phyloP scores from a whole-genome alignment of 2,797 vertebrate genomes.

The Takifugu rubripes region DNA sequence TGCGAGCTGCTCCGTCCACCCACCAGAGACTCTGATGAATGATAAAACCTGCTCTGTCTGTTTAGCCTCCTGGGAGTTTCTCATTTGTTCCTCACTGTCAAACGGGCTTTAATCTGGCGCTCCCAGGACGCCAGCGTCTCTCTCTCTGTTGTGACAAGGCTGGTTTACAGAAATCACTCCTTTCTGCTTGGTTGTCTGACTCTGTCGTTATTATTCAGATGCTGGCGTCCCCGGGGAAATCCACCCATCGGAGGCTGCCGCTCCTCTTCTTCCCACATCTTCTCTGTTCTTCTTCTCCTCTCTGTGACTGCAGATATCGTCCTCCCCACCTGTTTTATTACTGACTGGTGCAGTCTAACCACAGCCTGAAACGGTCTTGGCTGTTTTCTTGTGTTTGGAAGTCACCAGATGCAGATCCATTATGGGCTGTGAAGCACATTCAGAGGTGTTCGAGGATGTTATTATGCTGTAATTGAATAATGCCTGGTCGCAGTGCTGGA shows the following conservation, averaged over 20 bases:
- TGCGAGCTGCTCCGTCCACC: slow-evolving; percentile 15
- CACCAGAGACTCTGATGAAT: slow-evolving; percentile 7
- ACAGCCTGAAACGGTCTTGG: neutral
- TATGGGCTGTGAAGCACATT: too few relatives aligned
- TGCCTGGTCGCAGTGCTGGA: neutral
- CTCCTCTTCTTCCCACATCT: slow-evolving; percentile 33
- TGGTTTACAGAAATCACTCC: slow-evolving; percentile 41
- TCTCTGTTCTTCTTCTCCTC: slow-evolving; percentile 21
- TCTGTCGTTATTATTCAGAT: slow-evolving; percentile 56
- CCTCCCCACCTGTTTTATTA: slow-evolving; percentile 26
- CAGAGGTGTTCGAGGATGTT: slow-evolving; percentile 11
- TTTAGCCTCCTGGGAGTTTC: slow-evolving; percentile 45
- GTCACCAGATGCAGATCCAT: too few relatives aligned
- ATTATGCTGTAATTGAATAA: neutral
- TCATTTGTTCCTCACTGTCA: slow-evolving; percentile 28
- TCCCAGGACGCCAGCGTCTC: slow-evolving; percentile 38
- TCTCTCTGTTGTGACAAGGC: slow-evolving; percentile 41
- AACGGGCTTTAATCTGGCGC: too few relatives aligned
- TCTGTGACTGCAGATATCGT: slow-evolving; percentile 39
- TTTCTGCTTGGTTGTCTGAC: slow-evolving; percentile 45
- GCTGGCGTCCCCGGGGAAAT: slow-evolving; percentile 47
- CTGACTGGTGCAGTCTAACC: neutral
- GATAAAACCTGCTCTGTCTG: slow-evolving; percentile 7
- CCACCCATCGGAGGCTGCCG: slow-evolving; percentile 32
- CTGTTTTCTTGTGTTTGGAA: too few relatives aligned